Evolutionary conservation across 2,113 vertebrate genomes (phyloP).

Genomic region (Pseudonaja textilis): DNA sequence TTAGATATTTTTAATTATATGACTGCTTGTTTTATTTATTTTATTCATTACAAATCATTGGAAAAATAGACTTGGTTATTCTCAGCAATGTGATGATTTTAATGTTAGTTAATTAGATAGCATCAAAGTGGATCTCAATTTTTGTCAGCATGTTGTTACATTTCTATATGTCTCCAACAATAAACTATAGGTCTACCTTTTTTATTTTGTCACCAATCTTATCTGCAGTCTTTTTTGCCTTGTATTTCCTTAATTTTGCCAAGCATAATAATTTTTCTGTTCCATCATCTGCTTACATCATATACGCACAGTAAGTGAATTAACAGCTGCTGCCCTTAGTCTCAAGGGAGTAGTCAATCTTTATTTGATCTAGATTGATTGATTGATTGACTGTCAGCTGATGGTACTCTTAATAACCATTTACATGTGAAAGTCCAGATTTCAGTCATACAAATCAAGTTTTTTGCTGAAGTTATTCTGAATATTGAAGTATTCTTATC

Average conservation of each 20-base stretch:
- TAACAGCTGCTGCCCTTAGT: not conserved
- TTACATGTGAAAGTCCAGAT: not conserved
- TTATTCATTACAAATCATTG: not conserved
- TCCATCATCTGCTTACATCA: not conserved
- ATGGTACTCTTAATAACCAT: not conserved
- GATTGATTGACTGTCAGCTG: not conserved
- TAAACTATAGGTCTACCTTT: not conserved
- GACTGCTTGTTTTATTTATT: not conserved
- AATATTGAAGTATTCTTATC: not conserved
- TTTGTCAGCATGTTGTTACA: not conserved
- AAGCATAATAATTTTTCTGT: not conserved
- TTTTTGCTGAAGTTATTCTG: not conserved
- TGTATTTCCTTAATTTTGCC: not conserved
- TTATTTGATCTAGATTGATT: not conserved
- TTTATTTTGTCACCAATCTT: not conserved
- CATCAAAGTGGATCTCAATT: not conserved
- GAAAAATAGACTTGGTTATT: not conserved
- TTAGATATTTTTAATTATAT: not conserved
- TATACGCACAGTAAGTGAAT: not conserved
- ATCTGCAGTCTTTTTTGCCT: not conserved
- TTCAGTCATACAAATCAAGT: not conserved
- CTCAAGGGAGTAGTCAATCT: not conserved
- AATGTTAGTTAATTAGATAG: not conserved
- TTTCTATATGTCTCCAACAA: not conserved
- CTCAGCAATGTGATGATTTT: not conserved